phyloP scores from a whole-genome alignment of 2,113 vertebrate genomes.

The Heterocephalus glaber region DNA sequence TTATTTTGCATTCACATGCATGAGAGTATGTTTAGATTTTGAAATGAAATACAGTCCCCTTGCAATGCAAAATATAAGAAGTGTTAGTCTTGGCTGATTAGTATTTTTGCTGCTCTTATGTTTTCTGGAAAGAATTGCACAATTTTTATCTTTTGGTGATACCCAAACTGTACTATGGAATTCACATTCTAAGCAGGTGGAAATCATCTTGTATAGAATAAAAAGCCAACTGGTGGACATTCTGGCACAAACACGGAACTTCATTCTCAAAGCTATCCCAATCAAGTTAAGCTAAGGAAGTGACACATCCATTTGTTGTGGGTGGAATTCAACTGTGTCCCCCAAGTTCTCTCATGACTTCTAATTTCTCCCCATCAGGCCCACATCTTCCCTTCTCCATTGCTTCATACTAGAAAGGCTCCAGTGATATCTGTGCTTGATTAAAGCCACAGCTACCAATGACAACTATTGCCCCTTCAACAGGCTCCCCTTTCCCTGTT shows the following conservation, averaged over 20 bases:
- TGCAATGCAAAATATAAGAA: background rate
- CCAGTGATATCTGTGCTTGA: background rate
- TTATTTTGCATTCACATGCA: background rate
- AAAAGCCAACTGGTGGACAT: background rate
- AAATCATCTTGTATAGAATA: background rate
- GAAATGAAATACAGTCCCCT: background rate
- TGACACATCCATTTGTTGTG: background rate
- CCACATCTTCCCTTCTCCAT: background rate
- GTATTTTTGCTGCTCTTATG: background rate
- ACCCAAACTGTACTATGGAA: background rate
- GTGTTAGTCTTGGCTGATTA: background rate
- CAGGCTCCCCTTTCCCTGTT: background rate
- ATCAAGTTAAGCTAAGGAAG: background rate
- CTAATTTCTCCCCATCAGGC: background rate
- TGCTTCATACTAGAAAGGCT: background rate
- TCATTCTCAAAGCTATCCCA: background rate
- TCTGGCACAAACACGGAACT: background rate
- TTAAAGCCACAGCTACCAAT: background rate
- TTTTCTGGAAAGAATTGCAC: background rate
- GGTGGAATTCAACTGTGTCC: background rate
- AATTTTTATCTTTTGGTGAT: background rate
- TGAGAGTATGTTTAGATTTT: background rate
- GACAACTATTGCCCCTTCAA: too few species aligned
- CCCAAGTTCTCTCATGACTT: background rate
- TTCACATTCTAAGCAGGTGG: background rate